Evolutionary conservation across 2,797 vertebrate genomes (phyloP).

Genomic region (Amblyraja radiata): DNA sequence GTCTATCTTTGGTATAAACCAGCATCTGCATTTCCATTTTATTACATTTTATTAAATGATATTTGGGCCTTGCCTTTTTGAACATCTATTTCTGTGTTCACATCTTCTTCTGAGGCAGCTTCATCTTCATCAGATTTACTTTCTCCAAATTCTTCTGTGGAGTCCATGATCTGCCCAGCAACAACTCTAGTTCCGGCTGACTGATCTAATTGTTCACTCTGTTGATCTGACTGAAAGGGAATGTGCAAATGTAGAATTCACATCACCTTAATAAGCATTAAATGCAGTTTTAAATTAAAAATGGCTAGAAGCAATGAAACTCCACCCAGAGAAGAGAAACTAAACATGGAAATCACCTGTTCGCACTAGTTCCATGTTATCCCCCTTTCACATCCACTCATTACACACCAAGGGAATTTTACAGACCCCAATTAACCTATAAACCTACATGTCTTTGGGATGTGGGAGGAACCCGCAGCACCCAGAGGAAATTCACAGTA

Average conservation of each 20-base stretch:
- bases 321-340: neutral
- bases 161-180: slow-evolving; percentile 57
- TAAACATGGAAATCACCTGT: too few relatives aligned
- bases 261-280: neutral
- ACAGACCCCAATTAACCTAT: too few relatives aligned
- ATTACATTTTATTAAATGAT: neutral
- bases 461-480: too few relatives aligned
- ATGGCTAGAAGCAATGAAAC: too few relatives aligned
- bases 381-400: too few relatives aligned
- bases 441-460: too few relatives aligned
- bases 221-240: neutral
- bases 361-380: too few relatives aligned
- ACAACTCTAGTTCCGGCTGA: slow-evolving; percentile 58
- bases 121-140: slow-evolving; percentile 5
- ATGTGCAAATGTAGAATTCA: neutral
- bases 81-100: neutral
- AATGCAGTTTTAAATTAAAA: neutral
- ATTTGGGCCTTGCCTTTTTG: neutral
- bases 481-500: too few relatives aligned
- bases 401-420: too few relatives aligned
- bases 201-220: slow-evolving; percentile 58
- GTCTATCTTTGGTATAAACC: too few relatives aligned
- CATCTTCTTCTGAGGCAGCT: neutral
- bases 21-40: too few relatives aligned
- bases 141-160: neutral